Evolutionary conservation across 1,140 invertebrate species (phyloP).

Genomic region (Lordiphosa collinella): DNA sequence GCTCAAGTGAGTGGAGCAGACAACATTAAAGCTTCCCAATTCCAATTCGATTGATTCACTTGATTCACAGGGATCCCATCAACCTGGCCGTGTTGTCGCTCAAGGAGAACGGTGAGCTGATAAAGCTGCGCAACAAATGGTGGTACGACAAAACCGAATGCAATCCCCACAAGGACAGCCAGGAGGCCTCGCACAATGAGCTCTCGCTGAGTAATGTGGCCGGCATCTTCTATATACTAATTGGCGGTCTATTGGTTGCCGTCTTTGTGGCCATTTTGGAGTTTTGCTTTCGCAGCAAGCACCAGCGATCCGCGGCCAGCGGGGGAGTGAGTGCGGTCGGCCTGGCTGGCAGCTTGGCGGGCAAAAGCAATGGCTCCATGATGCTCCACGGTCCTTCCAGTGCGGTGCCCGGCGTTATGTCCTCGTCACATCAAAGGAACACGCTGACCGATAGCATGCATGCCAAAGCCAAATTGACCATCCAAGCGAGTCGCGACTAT

Average conservation of each 20-base stretch:
- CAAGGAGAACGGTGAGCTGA: slow-evolving; percentile 95
- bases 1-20: slow-evolving; percentile 85
- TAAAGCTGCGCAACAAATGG: slow-evolving; percentile 95
- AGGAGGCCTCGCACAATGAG: slow-evolving; percentile 89
- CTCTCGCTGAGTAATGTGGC: slow-evolving; percentile 98
- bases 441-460: slow-evolving; percentile 92
- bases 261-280: slow-evolving; percentile 94
- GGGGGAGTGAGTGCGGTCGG: slow-evolving; percentile 77
- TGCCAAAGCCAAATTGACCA: slow-evolving; percentile 90
- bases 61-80: slow-evolving; percentile 87
- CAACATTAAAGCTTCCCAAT: slow-evolving; percentile 9
- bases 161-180: slow-evolving; percentile 84
- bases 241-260: slow-evolving; percentile 93
- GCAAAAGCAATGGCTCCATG: slow-evolving; percentile 64
- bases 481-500: slow-evolving; percentile 87
- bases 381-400: slow-evolving; percentile 51
- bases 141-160: slow-evolving; percentile 93
- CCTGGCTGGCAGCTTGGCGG: slow-evolving; percentile 80
- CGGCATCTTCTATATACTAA: slow-evolving; percentile 99
- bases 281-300: slow-evolving; percentile 93
- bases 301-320: slow-evolving; percentile 35
- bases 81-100: slow-evolving; percentile 95
- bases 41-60: slow-evolving; percentile 24
- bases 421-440: slow-evolving; percentile 84
- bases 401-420: slow-evolving; percentile 70